Evolutionary conservation across 92 coral and sea anemone genomes (phyloP).

Genomic region (Heliopora coerulea): DNA sequence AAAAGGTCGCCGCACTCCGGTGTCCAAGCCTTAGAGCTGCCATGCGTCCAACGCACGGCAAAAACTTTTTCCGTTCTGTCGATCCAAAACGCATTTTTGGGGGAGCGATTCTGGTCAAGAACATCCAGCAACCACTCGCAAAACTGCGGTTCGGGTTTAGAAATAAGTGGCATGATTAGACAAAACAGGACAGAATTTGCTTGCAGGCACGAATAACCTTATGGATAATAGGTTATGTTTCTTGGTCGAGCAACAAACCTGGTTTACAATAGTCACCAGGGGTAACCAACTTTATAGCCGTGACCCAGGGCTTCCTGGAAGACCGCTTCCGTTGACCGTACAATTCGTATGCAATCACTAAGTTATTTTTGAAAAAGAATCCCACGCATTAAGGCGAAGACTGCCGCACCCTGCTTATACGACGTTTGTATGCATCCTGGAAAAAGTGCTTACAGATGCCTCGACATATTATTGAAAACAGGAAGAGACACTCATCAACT

Average conservation of each 20-base stretch:
- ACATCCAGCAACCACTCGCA: conserved; percentile 11
- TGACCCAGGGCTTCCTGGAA: too few relatives aligned
- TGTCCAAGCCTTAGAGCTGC: background rate
- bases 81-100: conserved; percentile 4
- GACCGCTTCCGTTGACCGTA: too few relatives aligned
- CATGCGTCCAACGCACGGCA: conserved; percentile 16
- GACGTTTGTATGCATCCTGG: too few relatives aligned
- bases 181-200: too few relatives aligned
- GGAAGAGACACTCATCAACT: background rate
- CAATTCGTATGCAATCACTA: background rate
- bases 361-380: background rate
- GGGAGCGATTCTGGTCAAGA: background rate
- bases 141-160: background rate
- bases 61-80: background rate
- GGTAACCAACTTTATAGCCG: background rate
- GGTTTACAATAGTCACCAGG: background rate
- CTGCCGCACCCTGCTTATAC: background rate
- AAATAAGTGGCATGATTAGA: background rate
- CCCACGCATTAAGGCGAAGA: background rate
- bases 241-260: background rate
- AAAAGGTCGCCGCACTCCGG: background rate
- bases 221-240: background rate
- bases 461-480: background rate
- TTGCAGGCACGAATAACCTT: too few relatives aligned
- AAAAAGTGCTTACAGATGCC: background rate